Evolutionary conservation across 2,797 vertebrate species (phyloP).

Genomic region (Labroides dimidiatus): DNA sequence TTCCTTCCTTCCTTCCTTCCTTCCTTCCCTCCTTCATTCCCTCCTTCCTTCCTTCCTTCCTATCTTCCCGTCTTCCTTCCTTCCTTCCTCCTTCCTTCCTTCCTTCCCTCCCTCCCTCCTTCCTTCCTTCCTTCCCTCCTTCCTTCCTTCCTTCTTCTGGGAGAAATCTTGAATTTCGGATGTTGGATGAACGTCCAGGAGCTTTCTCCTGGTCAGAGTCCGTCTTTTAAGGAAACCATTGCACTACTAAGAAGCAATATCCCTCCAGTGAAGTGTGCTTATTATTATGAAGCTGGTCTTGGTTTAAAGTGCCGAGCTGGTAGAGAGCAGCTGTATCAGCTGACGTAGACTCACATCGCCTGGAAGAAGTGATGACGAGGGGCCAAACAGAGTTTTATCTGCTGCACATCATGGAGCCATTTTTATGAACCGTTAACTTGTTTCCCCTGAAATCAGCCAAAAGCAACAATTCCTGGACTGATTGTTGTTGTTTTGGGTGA

Average conservation of each 20-base stretch:
- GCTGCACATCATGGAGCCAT: neutral
- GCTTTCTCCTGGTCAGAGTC: neutral
- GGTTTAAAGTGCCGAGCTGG: constrained; percentile 37
- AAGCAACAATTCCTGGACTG: neutral
- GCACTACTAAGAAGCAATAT: constrained; percentile 40
- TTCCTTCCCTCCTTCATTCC: too few relatives aligned
- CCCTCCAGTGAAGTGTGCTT: neutral
- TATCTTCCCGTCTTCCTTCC: too few relatives aligned
- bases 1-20: too few relatives aligned
- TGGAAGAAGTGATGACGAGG: neutral
- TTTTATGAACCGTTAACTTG: neutral
- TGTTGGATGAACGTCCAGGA: neutral
- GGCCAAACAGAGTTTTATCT: constrained; percentile 6
- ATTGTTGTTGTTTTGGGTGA: neutral
- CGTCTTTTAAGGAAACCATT: constrained; percentile 21
- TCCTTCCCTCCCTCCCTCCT: too few relatives aligned
- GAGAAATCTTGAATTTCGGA: neutral
- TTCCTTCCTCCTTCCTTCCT: too few relatives aligned
- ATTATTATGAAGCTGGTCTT: constrained; percentile 4
- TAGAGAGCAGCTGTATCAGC: constrained; percentile 54
- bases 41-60: too few relatives aligned
- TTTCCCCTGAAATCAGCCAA: neutral
- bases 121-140: too few relatives aligned
- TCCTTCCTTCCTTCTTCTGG: too few relatives aligned
- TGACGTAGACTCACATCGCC: neutral